Conservation (phyloP, 2,113 vertebrate genomes). For the Mus spicilegus region DNA sequence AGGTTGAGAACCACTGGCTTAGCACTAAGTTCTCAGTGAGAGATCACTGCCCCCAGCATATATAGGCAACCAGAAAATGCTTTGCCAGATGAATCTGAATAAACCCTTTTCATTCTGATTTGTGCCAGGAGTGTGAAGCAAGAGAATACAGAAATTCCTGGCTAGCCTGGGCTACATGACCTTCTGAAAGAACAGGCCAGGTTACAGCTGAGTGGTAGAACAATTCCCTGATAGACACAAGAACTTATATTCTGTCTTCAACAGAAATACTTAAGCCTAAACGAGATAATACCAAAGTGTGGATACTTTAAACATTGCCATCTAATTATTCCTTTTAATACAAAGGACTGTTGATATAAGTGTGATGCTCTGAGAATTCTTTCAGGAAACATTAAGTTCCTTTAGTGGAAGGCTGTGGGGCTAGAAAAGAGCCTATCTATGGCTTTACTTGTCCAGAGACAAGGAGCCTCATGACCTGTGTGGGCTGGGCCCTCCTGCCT, state of each 20-base stretch:
- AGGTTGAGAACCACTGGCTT: background rate
- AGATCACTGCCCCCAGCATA: background rate
- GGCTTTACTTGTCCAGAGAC: background rate
- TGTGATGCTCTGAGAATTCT: conserved; percentile 4
- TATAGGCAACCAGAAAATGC: background rate
- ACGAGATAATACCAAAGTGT: background rate
- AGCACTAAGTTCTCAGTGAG: background rate
- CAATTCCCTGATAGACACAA: background rate
- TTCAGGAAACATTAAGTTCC: background rate
- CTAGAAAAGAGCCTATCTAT: background rate
- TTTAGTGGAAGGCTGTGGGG: background rate
- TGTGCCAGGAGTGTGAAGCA: background rate
- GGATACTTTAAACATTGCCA: background rate
- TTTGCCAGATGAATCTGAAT: background rate
- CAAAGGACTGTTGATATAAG: background rate
- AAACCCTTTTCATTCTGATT: conserved; percentile 4
- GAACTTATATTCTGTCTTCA: background rate
- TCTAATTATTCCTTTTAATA: background rate
- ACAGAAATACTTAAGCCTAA: background rate
- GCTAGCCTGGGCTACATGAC: background rate
- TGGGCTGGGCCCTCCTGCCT: background rate
- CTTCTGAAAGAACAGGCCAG: background rate
- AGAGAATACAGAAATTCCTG: background rate
- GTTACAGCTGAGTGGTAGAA: background rate
- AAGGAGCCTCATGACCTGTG: background rate